phyloP scores from a whole-genome alignment of 23 tunicate species.

The Ciona savignyi region DNA sequence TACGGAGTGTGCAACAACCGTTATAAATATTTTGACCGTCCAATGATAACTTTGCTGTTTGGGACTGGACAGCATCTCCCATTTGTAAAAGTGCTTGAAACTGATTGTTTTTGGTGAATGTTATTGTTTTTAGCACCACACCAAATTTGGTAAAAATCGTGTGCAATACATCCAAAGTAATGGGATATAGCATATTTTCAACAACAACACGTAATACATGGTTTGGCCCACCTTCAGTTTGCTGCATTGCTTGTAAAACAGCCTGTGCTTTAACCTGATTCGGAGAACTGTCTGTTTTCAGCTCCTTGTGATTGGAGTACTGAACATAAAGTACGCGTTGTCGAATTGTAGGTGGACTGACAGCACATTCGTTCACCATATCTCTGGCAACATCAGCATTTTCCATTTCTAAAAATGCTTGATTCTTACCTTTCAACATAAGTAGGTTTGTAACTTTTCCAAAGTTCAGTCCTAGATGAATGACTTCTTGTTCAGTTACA shows the following conservation, averaged over 20 bases:
- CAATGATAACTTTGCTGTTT: constrained; percentile 78
- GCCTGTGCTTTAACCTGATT: constrained; percentile 84
- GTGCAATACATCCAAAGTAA: constrained; percentile 81
- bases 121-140: constrained; percentile 71
- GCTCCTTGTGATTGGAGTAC: constrained; percentile 87
- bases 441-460: constrained; percentile 81
- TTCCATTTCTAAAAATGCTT: constrained; percentile 95
- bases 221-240: constrained; percentile 83
- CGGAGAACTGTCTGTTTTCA: constrained; percentile 92
- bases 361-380: constrained; percentile 68
- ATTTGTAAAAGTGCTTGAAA: constrained; percentile 96
- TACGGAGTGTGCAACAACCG: constrained; percentile 88
- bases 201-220: constrained; percentile 94
- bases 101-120: constrained; percentile 94
- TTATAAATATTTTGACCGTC: constrained; percentile 93
- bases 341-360: constrained; percentile 65
- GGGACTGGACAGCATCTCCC: constrained; percentile 78
- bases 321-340: constrained; percentile 82
- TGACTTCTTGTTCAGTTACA: constrained; percentile 80
- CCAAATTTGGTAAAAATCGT: constrained; percentile 87
- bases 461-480: constrained; percentile 73
- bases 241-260: constrained; percentile 74
- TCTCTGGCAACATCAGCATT: constrained; percentile 66
- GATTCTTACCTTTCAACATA: constrained; percentile 95
- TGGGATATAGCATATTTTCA: constrained; percentile 86